Conservation (phyloP, 2,888 invertebrate species). For the Pseudanteris insignis region DNA sequence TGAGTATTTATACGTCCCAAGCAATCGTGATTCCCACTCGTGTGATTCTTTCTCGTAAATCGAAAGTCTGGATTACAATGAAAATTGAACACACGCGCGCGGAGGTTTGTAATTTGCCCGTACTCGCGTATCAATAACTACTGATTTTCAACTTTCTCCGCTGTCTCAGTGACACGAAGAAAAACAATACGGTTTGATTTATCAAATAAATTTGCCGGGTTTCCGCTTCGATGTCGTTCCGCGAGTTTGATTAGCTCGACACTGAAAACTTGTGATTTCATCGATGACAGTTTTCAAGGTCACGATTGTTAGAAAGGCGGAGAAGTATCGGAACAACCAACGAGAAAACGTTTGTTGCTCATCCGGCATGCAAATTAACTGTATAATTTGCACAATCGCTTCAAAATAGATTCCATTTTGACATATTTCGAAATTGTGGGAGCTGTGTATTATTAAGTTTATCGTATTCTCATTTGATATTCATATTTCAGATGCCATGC, state of each 20-base stretch:
- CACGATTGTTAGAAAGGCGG: no score
- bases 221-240: neutral
- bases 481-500: no score
- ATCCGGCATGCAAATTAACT: no score
- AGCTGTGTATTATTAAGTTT: no score
- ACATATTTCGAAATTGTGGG: no score
- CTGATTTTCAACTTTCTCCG: slow-evolving; percentile 25
- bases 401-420: no score
- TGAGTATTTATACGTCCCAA: slow-evolving; percentile 11
- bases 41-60: slow-evolving; percentile 19
- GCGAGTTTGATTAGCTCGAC: neutral
- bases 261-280: neutral
- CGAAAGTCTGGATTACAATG: slow-evolving; percentile 31
- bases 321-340: no score
- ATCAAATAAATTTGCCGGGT: slow-evolving; percentile 2
- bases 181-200: slow-evolving; percentile 6
- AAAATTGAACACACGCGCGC: slow-evolving; percentile 27
- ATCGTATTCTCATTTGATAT: no score
- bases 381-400: no score
- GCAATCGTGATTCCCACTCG: slow-evolving; percentile 18
- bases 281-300: slow-evolving; percentile 18
- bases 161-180: slow-evolving; percentile 14
- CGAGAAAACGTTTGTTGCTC: no score
- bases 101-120: slow-evolving; percentile 22
- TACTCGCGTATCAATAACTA: slow-evolving; percentile 4